Evolutionary conservation across 2,797 vertebrate genomes (phyloP), one percentile per base, ranked within the genome.

Genomic region (Cheirogaleus major): DNA sequence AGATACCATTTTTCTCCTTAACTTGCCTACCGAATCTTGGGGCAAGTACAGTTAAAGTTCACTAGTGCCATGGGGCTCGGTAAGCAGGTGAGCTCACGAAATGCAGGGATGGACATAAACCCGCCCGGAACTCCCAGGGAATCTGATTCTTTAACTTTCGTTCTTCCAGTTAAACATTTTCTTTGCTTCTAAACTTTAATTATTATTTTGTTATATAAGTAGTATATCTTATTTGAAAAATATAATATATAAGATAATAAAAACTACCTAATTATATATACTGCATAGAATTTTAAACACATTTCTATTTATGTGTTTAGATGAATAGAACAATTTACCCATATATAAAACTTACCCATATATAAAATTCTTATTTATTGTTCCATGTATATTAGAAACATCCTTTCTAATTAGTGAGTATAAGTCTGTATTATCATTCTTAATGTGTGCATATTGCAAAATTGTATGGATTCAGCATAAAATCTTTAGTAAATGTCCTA

Each of bases 1-100:
- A 79, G 35, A 87, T 18, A 17, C 0, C 4, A 30, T n/a, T 70
- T 78, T 90, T 18, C 25, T 57, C 41, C 14, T 79, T 82, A 59
- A n/a, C 3, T 48, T 70, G 10, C 22, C 22, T 17, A 32, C 25
- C 20, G 9, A 18, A 41, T 50, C 73, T 65, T 9, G 2, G 11
- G 13, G 27, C 4, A 43, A 41, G 6, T 7, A 23, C 3, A 52
- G 5, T n/a, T 63, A 12, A 76, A 83, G 57, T 41, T 63, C 55
- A 38, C 15, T 22, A 7, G 25, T 5, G 17, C 80, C 3, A 0
- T 0, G 15, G 22, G 30, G 4, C 11, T 48, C 52, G 13, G 0
- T 22, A 27, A 50, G 15, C 2, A 5, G n/a, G 5, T 11, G 20
- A 50, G 41, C 14, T 70, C 52, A 65, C n/a, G 41, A 5, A 32